Evolutionary conservation across 1,140 invertebrate species (phyloP), one percentile per base, ranked within the genome.

Genomic region (Adelges cooleyi): DNA sequence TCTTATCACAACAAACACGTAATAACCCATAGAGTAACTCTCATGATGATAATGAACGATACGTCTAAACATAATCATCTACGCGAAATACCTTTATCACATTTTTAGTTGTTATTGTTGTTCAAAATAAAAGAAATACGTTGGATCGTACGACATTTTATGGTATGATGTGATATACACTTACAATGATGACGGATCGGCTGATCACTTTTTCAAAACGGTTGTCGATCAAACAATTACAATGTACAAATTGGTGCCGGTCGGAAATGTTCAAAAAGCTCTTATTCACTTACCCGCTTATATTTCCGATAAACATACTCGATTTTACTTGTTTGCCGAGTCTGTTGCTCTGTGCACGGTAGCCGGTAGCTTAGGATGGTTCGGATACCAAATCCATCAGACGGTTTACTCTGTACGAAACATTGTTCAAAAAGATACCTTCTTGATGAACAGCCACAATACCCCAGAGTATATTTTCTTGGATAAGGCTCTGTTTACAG

Each of bases 401-500:
- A 62, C 56, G 0, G n/a, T 29, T 0, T 18, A 25, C 11, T 11
- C 40, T 6, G 33, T 62, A 3, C 10, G 46, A 20, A 23, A 25
- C 9, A 27, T 40, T 13, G 42, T 62, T 1, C 56, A 62, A 10
- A 62, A 62, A 22, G 42, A 62, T 10, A 40, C 56, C 0, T 20
- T 62, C 17, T 17, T 62, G 25, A 17, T 62, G 9, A 48, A 62
- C 6, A 48, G 46, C 6, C 15, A 62, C 23, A 62, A 46, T 9
- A 25, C 23, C 3, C 56, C 56, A 8, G 40, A 62, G 22, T 62
- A 62, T 27, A 13, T 46, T 15, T 62, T 62, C n/a, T n/a, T 48
- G 6, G 40, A 62, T 25, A 33, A 33, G 4, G 27, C 56, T 0
- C 3, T 42, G 11, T 62, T 62, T 42, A 48, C 42, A 8, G 56